Evolutionary conservation across 2,888 invertebrate genomes (phyloP), one percentile per base, ranked within the genome.

Genomic region (Erpobdella octoculata): DNA sequence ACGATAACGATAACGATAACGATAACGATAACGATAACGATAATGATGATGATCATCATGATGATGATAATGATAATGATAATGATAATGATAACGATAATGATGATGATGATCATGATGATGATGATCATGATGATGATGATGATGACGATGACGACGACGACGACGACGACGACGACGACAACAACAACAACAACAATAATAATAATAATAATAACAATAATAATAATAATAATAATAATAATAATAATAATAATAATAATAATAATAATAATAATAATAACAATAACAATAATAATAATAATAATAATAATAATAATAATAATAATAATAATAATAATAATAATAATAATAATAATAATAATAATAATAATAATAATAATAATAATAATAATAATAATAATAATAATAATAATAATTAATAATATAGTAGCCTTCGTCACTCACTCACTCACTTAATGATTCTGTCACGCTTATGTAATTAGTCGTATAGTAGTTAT

Each of bases 371-470:
- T 25, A 21, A 61, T 61, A 21, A 61, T 61, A 21, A 61, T 61
- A 21, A 61, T 61, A 21, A 61, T 61, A 21, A 61, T 61, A 21
- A 61, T 61, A 21, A 61, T 61, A 21, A 61, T 61, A 21, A 61
- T 61, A 21, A 61, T 61, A 2, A 61, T 61, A 21, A 61, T 68
- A 28, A 68, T 46, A 25, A 31, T 68, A 21, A 46, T 68, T 68
- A 31, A 62, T 62, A n/a, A 12, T 25, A 25, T 68, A 41, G 9
- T n/a, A n/a, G n/a, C n/a, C n/a, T n/a, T n/a, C n/a, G n/a, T n/a
- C n/a, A n/a, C n/a, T n/a, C n/a, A n/a, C n/a, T n/a, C n/a, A n/a
- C n/a, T n/a, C n/a, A n/a, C n/a, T n/a, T n/a, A n/a, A n/a, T n/a
- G n/a, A n/a, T n/a, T n/a, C n/a, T n/a, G n/a, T n/a, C n/a, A n/a